Evolutionary conservation across 2,113 vertebrate species (phyloP).

Genomic region (Corvus hawaiiensis): DNA sequence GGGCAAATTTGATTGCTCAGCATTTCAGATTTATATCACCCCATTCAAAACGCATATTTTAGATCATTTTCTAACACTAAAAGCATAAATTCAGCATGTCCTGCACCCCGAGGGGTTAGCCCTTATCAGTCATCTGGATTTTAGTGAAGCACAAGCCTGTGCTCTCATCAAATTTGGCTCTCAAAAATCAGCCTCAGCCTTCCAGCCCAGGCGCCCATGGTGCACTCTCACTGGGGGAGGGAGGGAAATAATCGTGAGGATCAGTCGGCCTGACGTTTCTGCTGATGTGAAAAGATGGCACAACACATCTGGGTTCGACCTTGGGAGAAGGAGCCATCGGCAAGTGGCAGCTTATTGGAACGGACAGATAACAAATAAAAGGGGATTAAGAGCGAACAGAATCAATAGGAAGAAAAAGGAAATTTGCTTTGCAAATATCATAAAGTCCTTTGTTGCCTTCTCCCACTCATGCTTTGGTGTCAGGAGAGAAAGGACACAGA

Average conservation of each 20-base stretch:
- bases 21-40: neutral
- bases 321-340: neutral
- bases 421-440: constrained; percentile 2
- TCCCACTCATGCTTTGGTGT: neutral
- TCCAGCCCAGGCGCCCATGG: fast-evolving
- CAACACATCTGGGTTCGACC: neutral
- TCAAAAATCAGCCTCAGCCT: neutral
- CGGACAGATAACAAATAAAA: neutral
- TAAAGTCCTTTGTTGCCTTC: neutral
- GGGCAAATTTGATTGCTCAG: neutral
- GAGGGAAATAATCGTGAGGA: neutral
- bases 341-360: neutral
- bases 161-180: neutral
- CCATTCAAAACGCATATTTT: neutral
- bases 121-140: neutral
- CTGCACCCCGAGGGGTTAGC: neutral
- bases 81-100: neutral
- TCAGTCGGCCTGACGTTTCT: neutral
- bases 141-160: neutral
- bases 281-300: constrained; percentile 22
- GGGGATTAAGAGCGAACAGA: neutral
- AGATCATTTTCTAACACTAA: neutral
- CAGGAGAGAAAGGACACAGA: neutral
- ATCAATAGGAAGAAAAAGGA: constrained; percentile 1
- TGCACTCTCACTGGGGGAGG: neutral